Percentiles rank a stretch among this genome's conserved stretches.
Evolutionary conservation across 2,113 vertebrate genomes (phyloP).

Genomic region (Alethe diademata): DNA sequence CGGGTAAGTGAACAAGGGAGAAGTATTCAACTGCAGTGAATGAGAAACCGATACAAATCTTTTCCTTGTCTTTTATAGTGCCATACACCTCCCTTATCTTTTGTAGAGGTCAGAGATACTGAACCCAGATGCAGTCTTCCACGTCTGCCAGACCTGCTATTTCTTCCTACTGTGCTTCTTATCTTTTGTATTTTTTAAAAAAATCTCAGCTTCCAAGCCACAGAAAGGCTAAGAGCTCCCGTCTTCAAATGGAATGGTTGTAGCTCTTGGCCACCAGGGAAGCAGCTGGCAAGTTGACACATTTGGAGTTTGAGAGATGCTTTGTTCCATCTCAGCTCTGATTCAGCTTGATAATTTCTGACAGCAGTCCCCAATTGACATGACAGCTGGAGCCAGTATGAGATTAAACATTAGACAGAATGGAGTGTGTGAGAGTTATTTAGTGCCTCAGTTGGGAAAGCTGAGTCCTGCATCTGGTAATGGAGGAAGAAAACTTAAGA

Average conservation of each 20-base stretch:
- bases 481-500: neutral
- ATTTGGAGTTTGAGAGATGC: neutral
- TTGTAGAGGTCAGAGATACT: neutral
- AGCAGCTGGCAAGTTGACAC: neutral
- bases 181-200: neutral
- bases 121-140: neutral
- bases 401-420: neutral
- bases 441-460: neutral
- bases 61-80: neutral
- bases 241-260: neutral
- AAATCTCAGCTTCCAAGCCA: neutral
- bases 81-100: neutral
- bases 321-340: conserved; percentile 2
- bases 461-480: neutral
- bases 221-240: neutral
- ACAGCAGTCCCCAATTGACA: neutral
- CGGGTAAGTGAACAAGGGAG: conserved; percentile 75
- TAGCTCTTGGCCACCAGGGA: neutral
- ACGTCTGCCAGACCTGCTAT: neutral
- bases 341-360: neutral
- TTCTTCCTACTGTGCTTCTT: neutral
- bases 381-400: neutral
- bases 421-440: neutral
- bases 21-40: neutral
- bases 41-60: neutral